Conservation (phyloP, 2,888 invertebrate species). For the Clostera curtula region DNA sequence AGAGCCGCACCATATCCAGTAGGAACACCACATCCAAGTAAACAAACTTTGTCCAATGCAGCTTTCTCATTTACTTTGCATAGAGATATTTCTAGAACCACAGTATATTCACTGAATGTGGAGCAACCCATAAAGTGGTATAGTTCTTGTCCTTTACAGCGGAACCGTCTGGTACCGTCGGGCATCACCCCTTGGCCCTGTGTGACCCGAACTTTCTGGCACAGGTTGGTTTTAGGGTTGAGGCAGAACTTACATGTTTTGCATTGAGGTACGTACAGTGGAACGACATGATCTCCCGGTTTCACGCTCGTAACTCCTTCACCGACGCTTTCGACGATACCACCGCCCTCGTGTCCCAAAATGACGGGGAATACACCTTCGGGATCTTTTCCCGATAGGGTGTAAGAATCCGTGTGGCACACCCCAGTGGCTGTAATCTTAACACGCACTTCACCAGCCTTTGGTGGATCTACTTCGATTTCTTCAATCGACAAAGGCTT, state of each 20-base stretch:
- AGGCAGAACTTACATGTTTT: constrained; percentile 97
- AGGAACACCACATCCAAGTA: constrained; percentile 94
- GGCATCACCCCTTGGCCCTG: constrained; percentile 95
- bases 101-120: constrained; percentile 95
- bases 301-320: constrained; percentile 91
- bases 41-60: constrained; percentile 89
- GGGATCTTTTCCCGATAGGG: constrained; percentile 89
- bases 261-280: constrained; percentile 97
- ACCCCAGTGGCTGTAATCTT: constrained; percentile 86
- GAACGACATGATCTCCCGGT: constrained; percentile 97
- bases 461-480: constrained; percentile 95
- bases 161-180: constrained; percentile 91
- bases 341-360: constrained; percentile 97
- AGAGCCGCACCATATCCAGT: constrained; percentile 97
- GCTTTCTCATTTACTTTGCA: constrained; percentile 91
- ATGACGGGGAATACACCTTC: constrained; percentile 95
- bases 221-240: constrained; percentile 96
- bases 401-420: constrained; percentile 96
- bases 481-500: constrained; percentile 92
- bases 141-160: constrained; percentile 82
- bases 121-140: constrained; percentile 98
- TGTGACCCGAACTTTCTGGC: constrained; percentile 90
- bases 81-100: constrained; percentile 95
- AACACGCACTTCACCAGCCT: constrained; percentile 92
- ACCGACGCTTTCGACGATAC: constrained; percentile 97